These are phyloP conservation scores for Empidonax alnorum DNA, from an alignment of 2,113 vertebrate genomes.

Conservation along the genomic window DNA sequence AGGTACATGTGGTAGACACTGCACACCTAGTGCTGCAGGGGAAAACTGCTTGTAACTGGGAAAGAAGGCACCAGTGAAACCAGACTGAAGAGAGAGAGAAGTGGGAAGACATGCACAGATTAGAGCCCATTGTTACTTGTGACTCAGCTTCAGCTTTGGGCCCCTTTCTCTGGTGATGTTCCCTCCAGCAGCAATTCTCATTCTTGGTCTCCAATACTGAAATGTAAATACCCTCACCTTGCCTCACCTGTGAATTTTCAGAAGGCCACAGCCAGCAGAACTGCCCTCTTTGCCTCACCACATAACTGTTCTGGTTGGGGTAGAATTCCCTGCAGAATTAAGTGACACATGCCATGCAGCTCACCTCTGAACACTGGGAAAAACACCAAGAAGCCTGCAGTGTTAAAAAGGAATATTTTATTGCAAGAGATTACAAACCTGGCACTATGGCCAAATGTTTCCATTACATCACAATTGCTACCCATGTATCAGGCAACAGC, in stretches of 20 bases:
- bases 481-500: constrained; percentile 44
- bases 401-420: constrained; percentile 64
- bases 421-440: constrained; percentile 64
- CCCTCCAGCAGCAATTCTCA: not conserved
- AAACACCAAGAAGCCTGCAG: constrained; percentile 18
- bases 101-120: accelerated
- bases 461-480: constrained; percentile 56
- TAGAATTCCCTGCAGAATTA: accelerated
- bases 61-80: not conserved
- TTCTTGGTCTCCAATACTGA: not conserved
- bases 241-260: not conserved
- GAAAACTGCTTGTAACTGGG: not conserved
- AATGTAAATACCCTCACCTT: not conserved
- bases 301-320: too few species aligned
- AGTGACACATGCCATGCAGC: accelerated
- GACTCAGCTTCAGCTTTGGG: not conserved
- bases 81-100: accelerated
- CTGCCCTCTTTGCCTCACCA: not conserved
- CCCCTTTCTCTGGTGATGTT: not conserved
- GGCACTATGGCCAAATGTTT: constrained; percentile 34
- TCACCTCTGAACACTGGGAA: not conserved
- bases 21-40: accelerated
- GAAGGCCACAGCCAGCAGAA: not conserved
- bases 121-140: not conserved
- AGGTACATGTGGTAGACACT: accelerated